Evolutionary conservation across 92 coral and sea anemone genomes (phyloP).

Genomic region (Isaurus tuberculatus): DNA sequence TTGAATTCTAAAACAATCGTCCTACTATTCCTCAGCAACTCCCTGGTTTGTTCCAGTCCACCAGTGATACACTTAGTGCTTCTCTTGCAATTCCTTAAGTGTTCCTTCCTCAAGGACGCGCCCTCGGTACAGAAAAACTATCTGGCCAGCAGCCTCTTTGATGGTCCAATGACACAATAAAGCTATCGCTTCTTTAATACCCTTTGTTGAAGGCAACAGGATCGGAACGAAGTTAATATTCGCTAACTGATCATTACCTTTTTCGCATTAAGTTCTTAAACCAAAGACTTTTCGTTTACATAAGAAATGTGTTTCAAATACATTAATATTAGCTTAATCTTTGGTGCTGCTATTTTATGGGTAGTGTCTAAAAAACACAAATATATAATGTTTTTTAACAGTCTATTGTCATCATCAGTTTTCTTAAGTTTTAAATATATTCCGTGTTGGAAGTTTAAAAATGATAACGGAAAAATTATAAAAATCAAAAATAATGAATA

Average conservation of each 20-base stretch:
- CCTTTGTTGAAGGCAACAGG: slow-evolving; percentile 45
- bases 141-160: slow-evolving; percentile 79
- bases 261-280: neutral
- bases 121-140: slow-evolving; percentile 84
- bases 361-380: too few species aligned
- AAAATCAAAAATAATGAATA: too few species aligned
- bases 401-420: too few species aligned
- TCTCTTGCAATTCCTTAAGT: slow-evolving; percentile 63
- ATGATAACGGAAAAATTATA: too few species aligned
- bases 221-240: neutral
- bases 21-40: slow-evolving; percentile 33
- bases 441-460: too few species aligned
- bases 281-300: too few species aligned
- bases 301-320: too few species aligned
- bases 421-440: too few species aligned
- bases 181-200: slow-evolving; percentile 63
- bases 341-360: too few species aligned
- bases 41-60: slow-evolving; percentile 55
- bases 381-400: too few species aligned
- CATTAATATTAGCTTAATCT: too few species aligned
- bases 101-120: slow-evolving; percentile 88
- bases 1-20: neutral
- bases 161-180: slow-evolving; percentile 69
- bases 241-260: neutral
- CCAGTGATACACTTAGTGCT: slow-evolving; percentile 59